A percentile compares a stretch with the other conserved stretches of the same genome.
These are phyloP conservation scores for Drosophila burlai DNA, from an alignment of 1,140 invertebrate genomes.

Conservation along the genomic window DNA sequence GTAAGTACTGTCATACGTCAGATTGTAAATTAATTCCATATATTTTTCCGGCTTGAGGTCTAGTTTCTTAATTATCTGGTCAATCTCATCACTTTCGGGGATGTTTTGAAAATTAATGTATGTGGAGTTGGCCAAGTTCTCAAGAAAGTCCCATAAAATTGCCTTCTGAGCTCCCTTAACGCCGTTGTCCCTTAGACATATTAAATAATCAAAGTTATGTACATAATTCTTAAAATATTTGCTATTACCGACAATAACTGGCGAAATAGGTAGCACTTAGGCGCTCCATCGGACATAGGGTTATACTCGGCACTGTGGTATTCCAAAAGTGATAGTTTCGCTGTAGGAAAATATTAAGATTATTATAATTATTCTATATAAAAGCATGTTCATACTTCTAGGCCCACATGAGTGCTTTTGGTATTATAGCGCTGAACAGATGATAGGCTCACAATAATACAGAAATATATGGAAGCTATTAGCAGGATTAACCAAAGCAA, in stretches of 20 bases:
- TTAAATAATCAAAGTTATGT: background rate
- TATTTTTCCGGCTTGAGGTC: constrained; percentile 67
- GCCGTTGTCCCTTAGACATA: constrained; percentile 26
- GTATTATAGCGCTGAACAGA: constrained; percentile 71
- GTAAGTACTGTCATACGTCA: constrained; percentile 65
- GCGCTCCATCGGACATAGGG: constrained; percentile 86
- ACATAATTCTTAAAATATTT: background rate
- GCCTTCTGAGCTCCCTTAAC: constrained; percentile 38
- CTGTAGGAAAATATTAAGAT: background rate
- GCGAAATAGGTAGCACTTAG: constrained; percentile 85
- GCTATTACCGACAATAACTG: constrained; percentile 84
- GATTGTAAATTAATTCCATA: constrained; percentile 79
- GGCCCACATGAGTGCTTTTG: constrained; percentile 88
- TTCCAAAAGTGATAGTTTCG: constrained; percentile 89
- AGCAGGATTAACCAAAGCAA: constrained; percentile 69
- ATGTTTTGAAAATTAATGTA: constrained; percentile 80
- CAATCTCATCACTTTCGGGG: constrained; percentile 51
- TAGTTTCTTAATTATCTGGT: constrained; percentile 46
- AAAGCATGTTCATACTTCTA: constrained; percentile 85
- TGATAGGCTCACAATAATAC: constrained; percentile 62
- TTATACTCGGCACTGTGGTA: constrained; percentile 88
- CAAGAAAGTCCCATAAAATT: constrained; percentile 68
- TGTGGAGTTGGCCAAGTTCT: constrained; percentile 80
- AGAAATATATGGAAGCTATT: constrained; percentile 60
- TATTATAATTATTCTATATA: constrained; percentile 76